phyloP scores from a whole-genome alignment of 2,113 vertebrate genomes.

The Natator depressus region DNA sequence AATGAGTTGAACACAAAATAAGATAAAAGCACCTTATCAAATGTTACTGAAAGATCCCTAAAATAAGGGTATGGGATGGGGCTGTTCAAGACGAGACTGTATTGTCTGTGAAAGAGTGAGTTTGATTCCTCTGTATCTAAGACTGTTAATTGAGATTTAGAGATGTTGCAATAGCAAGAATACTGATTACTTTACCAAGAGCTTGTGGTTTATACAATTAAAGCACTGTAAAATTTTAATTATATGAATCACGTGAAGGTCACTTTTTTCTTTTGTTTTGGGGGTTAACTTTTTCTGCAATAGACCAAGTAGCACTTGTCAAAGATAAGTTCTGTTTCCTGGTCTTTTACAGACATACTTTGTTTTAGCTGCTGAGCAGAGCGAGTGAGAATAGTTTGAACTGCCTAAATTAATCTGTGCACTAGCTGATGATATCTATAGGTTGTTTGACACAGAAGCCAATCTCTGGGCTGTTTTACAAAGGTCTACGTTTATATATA shows the following conservation, averaged over 20 bases:
- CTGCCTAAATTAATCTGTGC: slow-evolving; percentile 56
- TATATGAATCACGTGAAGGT: slow-evolving; percentile 79
- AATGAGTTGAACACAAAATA: slow-evolving; percentile 97
- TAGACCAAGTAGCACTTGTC: slow-evolving; percentile 57
- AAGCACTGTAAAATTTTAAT: slow-evolving; percentile 90
- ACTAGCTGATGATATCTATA: background rate
- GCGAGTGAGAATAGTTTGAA: slow-evolving; percentile 68
- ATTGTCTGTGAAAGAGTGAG: slow-evolving; percentile 66
- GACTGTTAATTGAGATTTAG: slow-evolving; percentile 81
- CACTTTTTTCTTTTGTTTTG: slow-evolving; percentile 72
- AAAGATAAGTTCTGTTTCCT: slow-evolving; percentile 68
- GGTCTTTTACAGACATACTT: slow-evolving; percentile 64
- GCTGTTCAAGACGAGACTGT: slow-evolving; percentile 49
- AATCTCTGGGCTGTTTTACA: slow-evolving; percentile 7
- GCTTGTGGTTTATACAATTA: slow-evolving; percentile 80
- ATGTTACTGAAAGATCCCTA: slow-evolving; percentile 46
- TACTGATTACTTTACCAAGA: slow-evolving; percentile 77
- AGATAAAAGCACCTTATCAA: slow-evolving; percentile 68
- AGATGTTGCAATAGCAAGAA: slow-evolving; percentile 78
- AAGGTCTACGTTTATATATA: background rate
- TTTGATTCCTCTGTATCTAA: slow-evolving; percentile 76
- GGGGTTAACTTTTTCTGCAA: slow-evolving; percentile 65
- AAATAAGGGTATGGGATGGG: slow-evolving; percentile 45
- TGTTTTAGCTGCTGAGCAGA: slow-evolving; percentile 67
- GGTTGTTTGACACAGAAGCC: slow-evolving; percentile 6